A percentile compares a stretch with the other conserved stretches of the same genome.
These are phyloP conservation scores for Crambe crambe DNA, from an alignment of 37 sponge, comb jelly and placozoan species.

Conservation along the genomic window DNA sequence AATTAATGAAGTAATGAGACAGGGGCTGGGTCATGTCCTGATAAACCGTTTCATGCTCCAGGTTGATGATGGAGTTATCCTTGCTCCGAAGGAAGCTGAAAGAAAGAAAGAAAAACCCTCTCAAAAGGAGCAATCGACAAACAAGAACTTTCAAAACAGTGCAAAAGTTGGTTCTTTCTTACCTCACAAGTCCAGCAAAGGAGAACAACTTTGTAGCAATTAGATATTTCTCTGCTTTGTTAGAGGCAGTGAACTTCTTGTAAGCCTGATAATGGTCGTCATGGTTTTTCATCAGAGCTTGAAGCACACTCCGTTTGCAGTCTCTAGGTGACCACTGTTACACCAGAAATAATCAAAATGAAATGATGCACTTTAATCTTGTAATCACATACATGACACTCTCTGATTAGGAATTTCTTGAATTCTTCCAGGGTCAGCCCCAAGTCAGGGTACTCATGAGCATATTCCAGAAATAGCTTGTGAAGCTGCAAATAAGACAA, in stretches of 20 bases:
- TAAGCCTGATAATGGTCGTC: slow-evolving; percentile 64
- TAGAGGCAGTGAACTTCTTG: slow-evolving; percentile 57
- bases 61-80: slow-evolving; percentile 55
- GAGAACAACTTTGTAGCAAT: slow-evolving; percentile 35
- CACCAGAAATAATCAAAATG: not conserved
- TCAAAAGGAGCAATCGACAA: not conserved
- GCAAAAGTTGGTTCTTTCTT: not conserved
- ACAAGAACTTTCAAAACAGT: not conserved
- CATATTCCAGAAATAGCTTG: slow-evolving; percentile 49
- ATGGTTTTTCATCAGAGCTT: slow-evolving; percentile 39
- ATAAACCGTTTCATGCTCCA: slow-evolving; percentile 64
- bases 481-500: slow-evolving; percentile 27
- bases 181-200: slow-evolving; percentile 82
- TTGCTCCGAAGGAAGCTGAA: slow-evolving; percentile 72
- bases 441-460: slow-evolving; percentile 32
- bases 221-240: slow-evolving; percentile 34
- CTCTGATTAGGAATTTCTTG: slow-evolving; percentile 44
- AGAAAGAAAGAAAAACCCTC: not conserved
- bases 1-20: slow-evolving; percentile 94
- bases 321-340: slow-evolving; percentile 56
- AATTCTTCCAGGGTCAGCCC: slow-evolving; percentile 73
- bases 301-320: not conserved
- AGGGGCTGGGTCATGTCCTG: slow-evolving; percentile 92
- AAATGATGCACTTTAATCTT: no score
- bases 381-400: slow-evolving; percentile 48